Percentiles rank a stretch among this genome's conserved stretches.
These are phyloP conservation scores for Biston betularia DNA, from an alignment of 2,888 invertebrate genomes.

Conservation along the genomic window DNA sequence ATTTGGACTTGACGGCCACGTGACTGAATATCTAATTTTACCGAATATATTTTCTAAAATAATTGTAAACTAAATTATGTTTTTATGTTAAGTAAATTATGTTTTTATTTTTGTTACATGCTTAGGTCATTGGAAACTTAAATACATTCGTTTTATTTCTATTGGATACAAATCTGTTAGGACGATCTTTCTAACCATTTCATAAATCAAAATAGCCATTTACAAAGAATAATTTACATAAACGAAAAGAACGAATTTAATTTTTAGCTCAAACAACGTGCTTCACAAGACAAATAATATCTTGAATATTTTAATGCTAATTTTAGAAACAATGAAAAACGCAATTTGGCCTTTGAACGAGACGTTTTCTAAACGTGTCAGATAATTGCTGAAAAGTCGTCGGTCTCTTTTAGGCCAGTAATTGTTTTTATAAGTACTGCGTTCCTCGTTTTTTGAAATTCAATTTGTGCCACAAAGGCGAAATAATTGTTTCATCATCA, in stretches of 20 bases:
- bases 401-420: slow-evolving; percentile 26
- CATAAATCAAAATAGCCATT: not conserved
- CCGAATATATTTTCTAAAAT: too few relatives aligned
- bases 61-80: too few relatives aligned
- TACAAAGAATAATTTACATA: not conserved
- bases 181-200: too few relatives aligned
- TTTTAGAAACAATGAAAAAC: slow-evolving; percentile 26
- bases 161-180: too few relatives aligned
- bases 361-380: slow-evolving; percentile 21
- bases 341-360: slow-evolving; percentile 15
- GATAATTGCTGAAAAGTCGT: slow-evolving; percentile 34
- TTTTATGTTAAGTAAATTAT: too few relatives aligned
- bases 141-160: too few relatives aligned
- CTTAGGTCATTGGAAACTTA: too few relatives aligned
- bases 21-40: too few relatives aligned
- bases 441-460: slow-evolving; percentile 31
- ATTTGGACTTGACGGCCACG: too few relatives aligned
- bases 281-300: slow-evolving; percentile 11
- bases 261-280: not conserved
- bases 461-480: slow-evolving; percentile 32
- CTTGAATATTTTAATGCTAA: slow-evolving; percentile 27
- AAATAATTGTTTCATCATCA: slow-evolving; percentile 30
- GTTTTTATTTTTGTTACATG: too few relatives aligned
- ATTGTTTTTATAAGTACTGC: slow-evolving; percentile 36
- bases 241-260: not conserved